Conservation (phyloP, 2,797 vertebrate genomes). For the Anniella stebbinsi region DNA sequence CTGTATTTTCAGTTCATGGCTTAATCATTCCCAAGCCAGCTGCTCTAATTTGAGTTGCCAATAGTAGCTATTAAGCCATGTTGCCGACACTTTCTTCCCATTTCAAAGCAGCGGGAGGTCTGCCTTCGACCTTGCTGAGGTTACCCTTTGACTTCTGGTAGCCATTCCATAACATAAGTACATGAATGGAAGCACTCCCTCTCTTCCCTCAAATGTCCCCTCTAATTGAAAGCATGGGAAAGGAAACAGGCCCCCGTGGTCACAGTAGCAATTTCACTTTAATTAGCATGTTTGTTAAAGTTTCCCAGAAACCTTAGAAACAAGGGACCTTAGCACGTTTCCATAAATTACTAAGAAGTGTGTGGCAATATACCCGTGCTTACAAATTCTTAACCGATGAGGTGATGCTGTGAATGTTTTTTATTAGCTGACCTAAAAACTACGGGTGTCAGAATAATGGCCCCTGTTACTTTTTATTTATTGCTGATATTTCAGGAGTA, state of each 20-base stretch:
- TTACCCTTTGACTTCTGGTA: slow-evolving; percentile 46
- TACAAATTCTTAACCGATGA: slow-evolving; percentile 52
- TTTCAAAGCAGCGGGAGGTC: slow-evolving; percentile 42
- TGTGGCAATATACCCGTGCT: not conserved
- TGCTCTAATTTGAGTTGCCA: slow-evolving; percentile 48
- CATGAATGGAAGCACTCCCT: slow-evolving; percentile 43
- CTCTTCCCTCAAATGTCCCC: slow-evolving; percentile 36
- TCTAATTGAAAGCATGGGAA: slow-evolving; percentile 3
- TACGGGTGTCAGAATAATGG: slow-evolving; percentile 25
- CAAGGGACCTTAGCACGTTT: slow-evolving; percentile 34
- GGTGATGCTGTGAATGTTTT: slow-evolving; percentile 4
- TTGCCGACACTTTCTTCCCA: slow-evolving; percentile 18
- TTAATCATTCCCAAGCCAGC: slow-evolving; percentile 49
- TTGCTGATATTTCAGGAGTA: not conserved
- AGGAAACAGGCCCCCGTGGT: slow-evolving; percentile 9
- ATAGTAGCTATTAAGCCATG: slow-evolving; percentile 42
- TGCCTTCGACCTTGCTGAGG: slow-evolving; percentile 32
- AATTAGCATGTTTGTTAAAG: slow-evolving; percentile 55
- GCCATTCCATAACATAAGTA: slow-evolving; percentile 28
- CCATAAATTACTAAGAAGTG: slow-evolving; percentile 53
- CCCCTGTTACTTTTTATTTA: not conserved
- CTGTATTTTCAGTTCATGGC: slow-evolving; percentile 21
- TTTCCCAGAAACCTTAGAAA: slow-evolving; percentile 38
- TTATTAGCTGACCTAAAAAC: not conserved
- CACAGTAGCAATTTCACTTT: slow-evolving; percentile 32